Base-by-base conservation (phyloP, 2,797 vertebrate genomes). In the Chloroceryle amazona region DNA sequence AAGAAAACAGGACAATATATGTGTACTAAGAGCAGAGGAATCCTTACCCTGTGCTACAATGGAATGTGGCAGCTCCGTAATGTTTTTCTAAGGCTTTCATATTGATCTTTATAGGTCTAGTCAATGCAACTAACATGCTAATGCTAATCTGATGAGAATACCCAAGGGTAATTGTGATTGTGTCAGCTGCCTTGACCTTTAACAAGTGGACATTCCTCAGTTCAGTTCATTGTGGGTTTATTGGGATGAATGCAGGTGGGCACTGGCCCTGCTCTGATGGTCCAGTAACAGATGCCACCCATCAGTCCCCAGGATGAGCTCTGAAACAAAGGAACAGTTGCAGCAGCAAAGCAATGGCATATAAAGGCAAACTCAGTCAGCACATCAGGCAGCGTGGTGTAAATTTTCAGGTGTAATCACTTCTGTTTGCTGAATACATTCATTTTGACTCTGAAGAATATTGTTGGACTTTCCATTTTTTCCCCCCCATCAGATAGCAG, bases 321-420 rank as follows among this genome's bases (percentile, higher is more conserved):
- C 23, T 41, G 74, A 51, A 75, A 44, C 16, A 61, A 11, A 44
- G 20, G 10, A 86, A 25, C 5, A 4, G 16, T 18, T 58, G 14
- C 47, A 33, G 10, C 42, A n/a, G 9, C 33, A 87, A 49, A 62
- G 8, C 17, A 58, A 13, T 26, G 55, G 15, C 52, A 39, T 21
- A 12, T 3, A 19, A 20, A 1, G 28, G 29, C 7, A 78, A 89
- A 23, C 12, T 47, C 16, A 68, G 10, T 13, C 7, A 9, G 14
- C 31, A 28, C 3, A 3, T n/a, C 12, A 68, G n/a, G 14, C 11
- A 44, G 5, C 0, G 0, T 17, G 1, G 4, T 29, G 8, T 12
- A 82, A 31, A 44, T 51, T 13, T 63, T 37, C n/a, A 62, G 23
- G 3, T 63, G n/a, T 31, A 71, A 28, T 8, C 11, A 5, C 20